Base-by-base conservation (phyloP, 1,140 invertebrate species). In the Drosophila micromelanica region DNA sequence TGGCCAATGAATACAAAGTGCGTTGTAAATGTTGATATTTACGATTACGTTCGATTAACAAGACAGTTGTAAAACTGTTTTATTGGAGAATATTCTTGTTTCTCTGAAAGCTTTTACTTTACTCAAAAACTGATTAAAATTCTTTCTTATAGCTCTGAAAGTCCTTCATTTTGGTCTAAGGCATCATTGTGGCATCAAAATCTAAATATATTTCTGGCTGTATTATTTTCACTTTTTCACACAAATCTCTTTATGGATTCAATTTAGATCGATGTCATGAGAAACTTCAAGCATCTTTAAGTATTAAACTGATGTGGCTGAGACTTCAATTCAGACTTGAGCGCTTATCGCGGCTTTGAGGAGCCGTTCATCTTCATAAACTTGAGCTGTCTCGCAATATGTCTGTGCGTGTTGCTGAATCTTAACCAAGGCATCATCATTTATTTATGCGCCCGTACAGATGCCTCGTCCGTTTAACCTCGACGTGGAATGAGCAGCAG, bases 341-440 rank as follows among this genome's bases (percentile, higher is more conserved):
- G 32, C 46, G 20, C 37, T 71, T 65, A 65, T 43, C 61, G 43
- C 27, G 15, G 20, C 30, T 9, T 6, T 43, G 46, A 7, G 20
- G 15, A 51, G 42, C 27, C 62, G 61, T 65, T 57, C 52, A 57
- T 72, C 61, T 65, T 72, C 38, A 49, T 65, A 63, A 38, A 65
- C 51, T 64, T 54, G 63, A 38, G 32, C 43, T 59, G 62, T 56
- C 45, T 60, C 43, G 43, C 59, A 60, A 57, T 67, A 57, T 45
- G 71, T 55, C 35, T 59, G 80, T 76, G 76, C 72, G 73, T 82
- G 80, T 42, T 76, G 59, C 38, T 73, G 76, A 84, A 84, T 80
- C 80, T 79, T 82, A 84, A 76, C 70, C 61, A 74, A 71, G 63
- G 81, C 76, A 85, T 63, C 80, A 77, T 85, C 81, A 85, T 77